Base-by-base conservation (phyloP, 2,888 invertebrate species). In the Xestia c-nigrum region DNA sequence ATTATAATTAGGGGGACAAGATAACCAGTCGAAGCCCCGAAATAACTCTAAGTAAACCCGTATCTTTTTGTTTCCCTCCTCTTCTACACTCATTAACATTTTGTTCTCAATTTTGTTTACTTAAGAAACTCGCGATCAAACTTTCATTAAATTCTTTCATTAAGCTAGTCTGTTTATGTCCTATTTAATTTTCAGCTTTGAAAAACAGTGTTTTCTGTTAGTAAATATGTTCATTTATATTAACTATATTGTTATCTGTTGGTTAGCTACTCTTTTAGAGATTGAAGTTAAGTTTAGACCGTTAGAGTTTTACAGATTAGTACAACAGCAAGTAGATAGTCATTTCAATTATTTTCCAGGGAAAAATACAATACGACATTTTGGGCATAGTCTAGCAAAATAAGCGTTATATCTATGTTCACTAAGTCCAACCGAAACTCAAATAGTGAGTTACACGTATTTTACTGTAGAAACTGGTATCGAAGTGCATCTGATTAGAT, bases 1-100 rank as follows among this genome's bases (percentile, higher is more conserved):
- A 7, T 38, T 10, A 38, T 38, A 63, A 63, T 63, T 24, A 57
- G 6, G 7, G 59, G 7, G 57, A 14, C 16, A 59, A 57, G 59
- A 59, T 31, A 3, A 31, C 31, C 3, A 43, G n/a, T 14, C 5
- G 24, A 65, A 46, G 67, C n/a, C 38, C 38, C 31, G 3, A 31
- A 40, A 47, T 59, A 21, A 74, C 47, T 72, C 16, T 21, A 40
- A 72, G 72, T 59, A 74, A 74, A 72, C 50, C 74, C 72, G 50
- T 61, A 72, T 74, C 9, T 73, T 46, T 50, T 16, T 43, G 21
- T 16, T 0, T 7, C 24, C 5, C 21, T 38, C 10, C 5, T 21
- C 31, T 9, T 21, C 10, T 50, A 31, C 19, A 21, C 19, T 63
- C 52, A 64, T 75, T 55, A 46, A 55, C 38, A 74, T 55, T 74